Evolutionary conservation across 2,888 invertebrate genomes (phyloP).

Genomic region (Agonopterix alstromeriana): DNA sequence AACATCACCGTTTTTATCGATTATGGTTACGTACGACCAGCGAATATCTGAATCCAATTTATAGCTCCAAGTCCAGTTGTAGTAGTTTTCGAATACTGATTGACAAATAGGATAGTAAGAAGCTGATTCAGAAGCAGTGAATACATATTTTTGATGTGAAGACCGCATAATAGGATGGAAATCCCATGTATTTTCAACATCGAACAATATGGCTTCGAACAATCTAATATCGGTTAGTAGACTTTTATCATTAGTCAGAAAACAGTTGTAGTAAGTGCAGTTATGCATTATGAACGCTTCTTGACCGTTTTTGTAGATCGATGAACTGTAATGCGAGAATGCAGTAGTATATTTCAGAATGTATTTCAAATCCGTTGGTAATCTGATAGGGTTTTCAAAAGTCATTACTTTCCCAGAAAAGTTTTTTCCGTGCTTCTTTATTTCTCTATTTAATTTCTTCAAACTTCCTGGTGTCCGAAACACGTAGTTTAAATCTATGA

Average conservation of each 20-base stretch:
- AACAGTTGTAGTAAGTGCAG: slow-evolving; percentile 62
- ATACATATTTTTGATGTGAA: slow-evolving; percentile 65
- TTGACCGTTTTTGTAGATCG: slow-evolving; percentile 33
- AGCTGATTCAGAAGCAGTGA: slow-evolving; percentile 47
- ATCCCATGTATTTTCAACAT: slow-evolving; percentile 55
- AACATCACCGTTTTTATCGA: slow-evolving; percentile 31
- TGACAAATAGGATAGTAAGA: slow-evolving; percentile 39
- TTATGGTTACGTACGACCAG: slow-evolving; percentile 35
- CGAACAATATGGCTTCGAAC: slow-evolving; percentile 73
- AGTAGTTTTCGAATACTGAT: slow-evolving; percentile 34
- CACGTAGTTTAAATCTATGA: slow-evolving; percentile 39
- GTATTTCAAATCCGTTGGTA: slow-evolving; percentile 46
- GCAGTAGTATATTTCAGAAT: slow-evolving; percentile 43
- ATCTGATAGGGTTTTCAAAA: slow-evolving; percentile 28
- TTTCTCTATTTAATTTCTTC: slow-evolving; percentile 23
- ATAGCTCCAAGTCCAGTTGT: slow-evolving; percentile 56
- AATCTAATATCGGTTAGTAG: slow-evolving; percentile 40
- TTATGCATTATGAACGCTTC: slow-evolving; percentile 34
- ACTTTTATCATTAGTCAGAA: slow-evolving; percentile 41
- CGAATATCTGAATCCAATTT: slow-evolving; percentile 48
- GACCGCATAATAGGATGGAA: slow-evolving; percentile 34
- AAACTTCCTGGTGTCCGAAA: slow-evolving; percentile 17
- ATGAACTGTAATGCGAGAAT: slow-evolving; percentile 25
- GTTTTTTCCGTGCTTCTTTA: slow-evolving; percentile 23
- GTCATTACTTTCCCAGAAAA: slow-evolving; percentile 15